Conservation (phyloP, 2,888 invertebrate species). For the Cetonia aurata region DNA sequence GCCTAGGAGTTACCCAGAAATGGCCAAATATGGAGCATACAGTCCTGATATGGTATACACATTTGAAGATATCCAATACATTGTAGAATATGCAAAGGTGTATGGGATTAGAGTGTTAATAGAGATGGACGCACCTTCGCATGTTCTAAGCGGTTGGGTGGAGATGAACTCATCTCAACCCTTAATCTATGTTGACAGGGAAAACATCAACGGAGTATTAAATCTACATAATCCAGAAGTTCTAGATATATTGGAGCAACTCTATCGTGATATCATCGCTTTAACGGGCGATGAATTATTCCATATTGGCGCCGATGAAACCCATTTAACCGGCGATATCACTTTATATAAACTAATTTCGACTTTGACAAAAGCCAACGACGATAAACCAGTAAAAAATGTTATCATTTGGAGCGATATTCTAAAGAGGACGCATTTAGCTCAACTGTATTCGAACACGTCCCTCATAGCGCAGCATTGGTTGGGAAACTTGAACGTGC, state of each 20-base stretch:
- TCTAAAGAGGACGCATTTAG: conserved; percentile 77
- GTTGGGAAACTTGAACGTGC: conserved; percentile 79
- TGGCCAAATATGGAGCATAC: conserved; percentile 86
- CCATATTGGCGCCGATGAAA: conserved; percentile 85
- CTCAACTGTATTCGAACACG: conserved; percentile 63
- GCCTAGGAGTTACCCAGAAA: conserved; percentile 77
- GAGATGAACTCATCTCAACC: conserved; percentile 68
- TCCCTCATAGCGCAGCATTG: conserved; percentile 79
- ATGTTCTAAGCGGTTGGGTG: conserved; percentile 85
- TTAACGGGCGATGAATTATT: conserved; percentile 82
- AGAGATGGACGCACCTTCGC: conserved; percentile 91
- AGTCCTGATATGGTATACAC: conserved; percentile 78
- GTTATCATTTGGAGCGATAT: conserved; percentile 82
- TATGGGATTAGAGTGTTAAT: conserved; percentile 87
- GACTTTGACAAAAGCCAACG: conserved; percentile 72
- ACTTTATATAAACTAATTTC: conserved; percentile 75
- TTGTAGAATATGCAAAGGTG: conserved; percentile 79
- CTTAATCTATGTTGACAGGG: conserved; percentile 67
- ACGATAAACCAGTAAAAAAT: conserved; percentile 68
- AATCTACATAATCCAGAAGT: conserved; percentile 83
- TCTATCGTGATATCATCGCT: conserved; percentile 80
- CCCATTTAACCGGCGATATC: conserved; percentile 74
- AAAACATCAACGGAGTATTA: conserved; percentile 80
- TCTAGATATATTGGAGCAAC: conserved; percentile 75
- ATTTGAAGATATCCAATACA: conserved; percentile 75